Base-by-base conservation (phyloP, 2,113 vertebrate species). In the Meleagris gallopavo region DNA sequence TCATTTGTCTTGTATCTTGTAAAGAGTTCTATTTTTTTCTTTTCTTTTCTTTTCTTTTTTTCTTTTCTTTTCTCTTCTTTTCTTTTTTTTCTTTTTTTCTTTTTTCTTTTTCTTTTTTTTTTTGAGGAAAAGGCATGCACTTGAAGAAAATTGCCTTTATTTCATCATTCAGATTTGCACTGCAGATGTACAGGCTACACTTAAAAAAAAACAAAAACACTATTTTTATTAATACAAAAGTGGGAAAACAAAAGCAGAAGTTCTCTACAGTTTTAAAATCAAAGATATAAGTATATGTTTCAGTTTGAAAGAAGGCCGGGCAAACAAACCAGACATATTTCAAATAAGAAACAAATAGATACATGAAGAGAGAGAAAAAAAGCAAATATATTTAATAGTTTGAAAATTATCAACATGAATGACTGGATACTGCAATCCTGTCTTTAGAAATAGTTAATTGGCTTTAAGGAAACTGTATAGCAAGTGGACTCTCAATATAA, bases 1-100 rank as follows among this genome's bases (percentile, higher is more conserved):
- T 96, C 97, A 96, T 98, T 98, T 98, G 98, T 98, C 97, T 98
- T 97, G 88, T 81, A 69, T 72, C 92, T 95, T 97, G 90, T 97
- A 98, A 98, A 97, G 97, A 97, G 94, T 95, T 93, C 88, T 88
- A 40, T 93, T 97, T 96, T 17, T 88, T 69, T 76, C 70, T 84
- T 88, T 96, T 32, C 9, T 11, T 62, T 79, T 79, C 16, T 17
- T 93, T 97, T 96, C 9, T 77, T 85, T 22, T 75, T 74, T 18
- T 10, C 92, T 96, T 96, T 14, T 74, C n/a, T n/a, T n/a, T n/a
- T n/a, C n/a, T n/a, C n/a, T 85, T 21, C 10, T 69, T 69, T 86
- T 54, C 74, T 96, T 90, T 97, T 80, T 21, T 46, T 43, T 43
- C 8, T 9, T 45, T 45, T 18, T 45, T 45, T 18, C 83, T 96